Evolutionary conservation across 2,888 invertebrate genomes (phyloP), one percentile per base, ranked within the genome.

Genomic region (Pristionchus arcanus): DNA sequence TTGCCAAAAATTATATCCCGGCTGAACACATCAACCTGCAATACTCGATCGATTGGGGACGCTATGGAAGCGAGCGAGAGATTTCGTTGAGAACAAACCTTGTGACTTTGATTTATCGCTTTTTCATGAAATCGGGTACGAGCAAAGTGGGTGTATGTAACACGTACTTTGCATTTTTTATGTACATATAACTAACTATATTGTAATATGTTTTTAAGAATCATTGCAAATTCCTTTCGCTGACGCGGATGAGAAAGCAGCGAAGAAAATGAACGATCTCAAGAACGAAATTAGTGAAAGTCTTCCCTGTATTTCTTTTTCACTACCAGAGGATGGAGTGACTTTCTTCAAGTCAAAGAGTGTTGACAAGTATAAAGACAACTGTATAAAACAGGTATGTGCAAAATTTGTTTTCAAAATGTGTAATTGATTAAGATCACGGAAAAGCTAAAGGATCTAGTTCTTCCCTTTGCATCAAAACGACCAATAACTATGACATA

Each of bases 281-380:
- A 88, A 88, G 37, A 88, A 88, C 53, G 77, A 77, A 25, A 42
- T 88, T 13, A 88, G 31, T 34, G 74, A 25, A 11, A 55, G 5
- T 28, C 34, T 77, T 34, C 53, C 74, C 7, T 31, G n/a, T 77
- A 49, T 88, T 49, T 31, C 77, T 15, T 88, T 77, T 55, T 28
- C 88, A 15, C 59, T 88, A 2, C 59, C 88, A 16, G 74, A 55
- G 9, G 88, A 88, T 55, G 74, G 59, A 55, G 42, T 37, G 2
- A 19, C 88, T 31, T 93, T 93, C 89, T 91, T 92, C 88, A 89
- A 90, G 25, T 90, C 91, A 42, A 90, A 90, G 34, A 91, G 91
- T 15, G 90, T 90, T 11, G 93, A 93, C 28, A 90, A 91, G 53
- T 93, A 93, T 89, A 90, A 91, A 37, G 92, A 92, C 83, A 91